A percentile compares a stretch with the other conserved stretches of the same genome.
These are phyloP conservation scores for Echinops telfairi DNA, from an alignment of 2,113 vertebrate species.

Conservation along the genomic window DNA sequence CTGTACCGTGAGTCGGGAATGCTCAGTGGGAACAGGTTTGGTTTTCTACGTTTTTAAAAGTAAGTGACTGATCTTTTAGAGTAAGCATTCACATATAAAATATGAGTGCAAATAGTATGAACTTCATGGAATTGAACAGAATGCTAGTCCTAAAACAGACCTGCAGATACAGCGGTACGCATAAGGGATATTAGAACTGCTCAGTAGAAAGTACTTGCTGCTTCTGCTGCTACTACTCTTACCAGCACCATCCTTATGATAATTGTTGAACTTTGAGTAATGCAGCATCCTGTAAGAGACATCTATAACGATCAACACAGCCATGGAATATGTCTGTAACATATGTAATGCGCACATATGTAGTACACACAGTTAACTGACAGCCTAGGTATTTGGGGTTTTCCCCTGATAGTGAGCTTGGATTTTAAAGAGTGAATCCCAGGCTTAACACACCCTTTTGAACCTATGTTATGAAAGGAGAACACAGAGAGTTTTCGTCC, in stretches of 20 bases:
- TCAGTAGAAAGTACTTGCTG: background rate
- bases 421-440: background rate
- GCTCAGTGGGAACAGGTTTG: background rate
- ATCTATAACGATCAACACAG: background rate
- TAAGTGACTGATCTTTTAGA: conserved; percentile 11
- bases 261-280: background rate
- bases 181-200: background rate
- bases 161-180: background rate
- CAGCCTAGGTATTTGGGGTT: background rate
- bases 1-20: background rate
- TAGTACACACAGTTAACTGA: background rate
- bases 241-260: background rate
- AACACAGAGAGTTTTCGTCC: conserved; percentile 15
- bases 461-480: background rate
- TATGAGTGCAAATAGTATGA: background rate
- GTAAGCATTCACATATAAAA: conserved; percentile 2
- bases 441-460: background rate
- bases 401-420: background rate
- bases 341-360: background rate
- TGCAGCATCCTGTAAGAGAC: background rate
- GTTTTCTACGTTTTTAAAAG: too few relatives aligned
- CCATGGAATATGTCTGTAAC: background rate
- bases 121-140: background rate
- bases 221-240: background rate
- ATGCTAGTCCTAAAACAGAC: background rate